phyloP scores from a whole-genome alignment of 1,140 invertebrate genomes.

The Gryllus bimaculatus region DNA sequence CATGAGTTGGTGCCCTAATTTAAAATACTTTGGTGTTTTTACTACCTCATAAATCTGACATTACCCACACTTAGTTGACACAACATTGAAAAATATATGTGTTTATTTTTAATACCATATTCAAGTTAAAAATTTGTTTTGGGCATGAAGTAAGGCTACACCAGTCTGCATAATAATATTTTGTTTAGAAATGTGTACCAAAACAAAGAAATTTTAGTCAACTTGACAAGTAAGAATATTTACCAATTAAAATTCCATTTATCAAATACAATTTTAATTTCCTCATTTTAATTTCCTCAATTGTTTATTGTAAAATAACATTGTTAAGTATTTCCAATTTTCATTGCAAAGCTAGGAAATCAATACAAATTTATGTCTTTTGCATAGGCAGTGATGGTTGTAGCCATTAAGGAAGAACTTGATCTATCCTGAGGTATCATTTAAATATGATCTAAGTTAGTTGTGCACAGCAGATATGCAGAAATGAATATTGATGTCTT shows the following conservation, averaged over 20 bases:
- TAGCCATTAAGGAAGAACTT: not conserved
- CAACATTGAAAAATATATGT: not conserved
- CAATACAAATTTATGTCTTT: not conserved
- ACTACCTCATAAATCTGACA: not conserved
- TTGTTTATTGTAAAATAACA: too few species aligned
- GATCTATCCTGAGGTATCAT: not conserved
- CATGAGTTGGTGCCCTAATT: not conserved
- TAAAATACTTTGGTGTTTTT: not conserved
- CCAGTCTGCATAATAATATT: not conserved
- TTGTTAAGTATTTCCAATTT: too few species aligned
- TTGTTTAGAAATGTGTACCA: not conserved
- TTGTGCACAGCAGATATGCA: not conserved
- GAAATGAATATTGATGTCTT: not conserved
- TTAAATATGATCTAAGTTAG: not conserved
- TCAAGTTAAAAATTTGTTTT: not conserved
- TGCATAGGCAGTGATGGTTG: not conserved
- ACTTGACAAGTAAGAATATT: not conserved
- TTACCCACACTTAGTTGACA: not conserved
- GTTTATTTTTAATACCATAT: not conserved
- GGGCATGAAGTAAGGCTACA: not conserved
- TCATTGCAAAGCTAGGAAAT: not conserved
- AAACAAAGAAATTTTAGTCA: not conserved
- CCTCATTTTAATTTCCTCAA: too few species aligned
- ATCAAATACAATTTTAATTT: not conserved
- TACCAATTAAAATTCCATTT: not conserved